Evolutionary conservation across 1,140 invertebrate species (phyloP).

Genomic region (Panagrolaimus sp.): DNA sequence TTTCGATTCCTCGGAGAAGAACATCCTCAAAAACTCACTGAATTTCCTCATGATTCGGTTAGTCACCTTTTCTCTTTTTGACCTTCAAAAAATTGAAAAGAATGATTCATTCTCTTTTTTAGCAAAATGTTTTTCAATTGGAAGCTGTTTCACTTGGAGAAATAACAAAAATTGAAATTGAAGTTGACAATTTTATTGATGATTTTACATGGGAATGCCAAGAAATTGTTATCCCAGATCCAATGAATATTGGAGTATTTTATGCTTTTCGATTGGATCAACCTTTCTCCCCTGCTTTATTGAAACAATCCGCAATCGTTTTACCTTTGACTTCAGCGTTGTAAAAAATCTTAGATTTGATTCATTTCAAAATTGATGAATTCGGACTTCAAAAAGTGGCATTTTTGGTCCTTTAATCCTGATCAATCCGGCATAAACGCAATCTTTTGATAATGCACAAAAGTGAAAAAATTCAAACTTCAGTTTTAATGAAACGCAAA

Average conservation of each 20-base stretch:
- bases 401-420: too few species aligned
- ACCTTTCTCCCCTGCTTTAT: too few species aligned
- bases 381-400: too few species aligned
- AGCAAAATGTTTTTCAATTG: slow-evolving; percentile 33
- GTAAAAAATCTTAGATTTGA: too few species aligned
- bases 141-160: slow-evolving; percentile 46
- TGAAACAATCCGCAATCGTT: too few species aligned
- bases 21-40: not conserved
- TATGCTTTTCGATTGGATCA: slow-evolving; percentile 1
- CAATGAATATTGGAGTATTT: not conserved
- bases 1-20: slow-evolving; percentile 16
- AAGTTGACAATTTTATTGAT: slow-evolving; percentile 19
- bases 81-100: slow-evolving; percentile 24
- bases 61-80: not conserved
- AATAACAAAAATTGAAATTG: slow-evolving; percentile 33
- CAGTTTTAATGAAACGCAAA: too few species aligned
- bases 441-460: too few species aligned
- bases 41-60: not conserved
- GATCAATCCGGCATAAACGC: too few species aligned
- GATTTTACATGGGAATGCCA: slow-evolving; percentile 41
- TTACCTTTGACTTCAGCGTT: too few species aligned
- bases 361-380: too few species aligned
- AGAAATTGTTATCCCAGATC: slow-evolving; percentile 36
- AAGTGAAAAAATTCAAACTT: too few species aligned
- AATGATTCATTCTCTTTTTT: not conserved